These are phyloP conservation scores for Platycheirus rosarum DNA, from an alignment of 2,888 invertebrate species.

Conservation along the genomic window DNA sequence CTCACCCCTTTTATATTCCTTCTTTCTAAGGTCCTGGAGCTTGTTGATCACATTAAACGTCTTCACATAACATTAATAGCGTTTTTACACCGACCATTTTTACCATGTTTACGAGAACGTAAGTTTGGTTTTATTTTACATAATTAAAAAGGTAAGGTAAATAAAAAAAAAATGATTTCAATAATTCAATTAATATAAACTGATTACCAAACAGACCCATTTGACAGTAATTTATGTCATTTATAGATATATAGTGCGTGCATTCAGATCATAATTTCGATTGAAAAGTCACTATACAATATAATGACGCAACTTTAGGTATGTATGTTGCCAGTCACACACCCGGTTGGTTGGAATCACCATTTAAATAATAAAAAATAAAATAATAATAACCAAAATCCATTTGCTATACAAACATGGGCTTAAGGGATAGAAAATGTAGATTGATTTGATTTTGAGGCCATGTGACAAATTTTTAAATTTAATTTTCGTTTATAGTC, in stretches of 20 bases:
- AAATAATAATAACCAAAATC: constrained; percentile 63
- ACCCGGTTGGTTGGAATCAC: not conserved
- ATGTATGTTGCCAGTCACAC: not conserved
- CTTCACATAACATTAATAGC: too few species aligned
- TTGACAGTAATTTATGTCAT: constrained; percentile 46
- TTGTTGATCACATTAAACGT: too few species aligned
- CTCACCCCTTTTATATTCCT: too few species aligned
- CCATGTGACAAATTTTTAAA: constrained; percentile 69
- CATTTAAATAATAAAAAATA: constrained; percentile 29
- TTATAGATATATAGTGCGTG: constrained; percentile 50
- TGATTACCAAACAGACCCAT: constrained; percentile 51
- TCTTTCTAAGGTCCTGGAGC: too few species aligned
- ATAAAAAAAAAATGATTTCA: constrained; percentile 39
- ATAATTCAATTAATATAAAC: constrained; percentile 63
- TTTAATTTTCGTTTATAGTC: constrained; percentile 50
- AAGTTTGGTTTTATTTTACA: too few species aligned
- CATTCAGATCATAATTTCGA: constrained; percentile 56
- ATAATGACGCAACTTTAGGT: not conserved
- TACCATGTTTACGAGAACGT: too few species aligned
- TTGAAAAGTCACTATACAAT: constrained; percentile 41
- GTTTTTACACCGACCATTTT: too few species aligned
- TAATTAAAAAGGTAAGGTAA: too few species aligned
- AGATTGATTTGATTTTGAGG: constrained; percentile 50
- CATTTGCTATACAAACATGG: constrained; percentile 35
- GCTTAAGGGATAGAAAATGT: constrained; percentile 1